Evolutionary conservation across 2,888 invertebrate genomes (phyloP).

Genomic region (Drosophila colorata): DNA sequence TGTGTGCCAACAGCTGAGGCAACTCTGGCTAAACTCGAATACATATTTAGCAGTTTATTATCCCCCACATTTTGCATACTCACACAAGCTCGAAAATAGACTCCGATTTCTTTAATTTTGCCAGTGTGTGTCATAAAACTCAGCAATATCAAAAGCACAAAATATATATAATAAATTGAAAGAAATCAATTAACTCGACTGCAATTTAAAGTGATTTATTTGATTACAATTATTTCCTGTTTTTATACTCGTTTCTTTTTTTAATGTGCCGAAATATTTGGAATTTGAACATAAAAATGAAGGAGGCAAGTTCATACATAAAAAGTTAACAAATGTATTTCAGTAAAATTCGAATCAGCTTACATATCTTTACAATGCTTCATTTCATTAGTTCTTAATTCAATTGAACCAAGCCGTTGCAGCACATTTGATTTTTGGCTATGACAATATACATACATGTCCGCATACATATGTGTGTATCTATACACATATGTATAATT

Average conservation of each 20-base stretch:
- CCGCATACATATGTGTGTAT: neutral
- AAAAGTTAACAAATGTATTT: no score
- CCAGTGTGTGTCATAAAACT: slow-evolving; percentile 12
- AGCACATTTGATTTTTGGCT: no score
- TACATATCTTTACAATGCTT: no score
- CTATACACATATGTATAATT: neutral
- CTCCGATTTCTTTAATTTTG: slow-evolving; percentile 20
- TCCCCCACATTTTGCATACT: slow-evolving; percentile 35
- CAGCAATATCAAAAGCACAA: neutral
- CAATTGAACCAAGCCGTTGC: neutral
- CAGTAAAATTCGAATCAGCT: no score
- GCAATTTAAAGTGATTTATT: slow-evolving; percentile 4
- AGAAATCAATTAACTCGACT: slow-evolving; percentile 15
- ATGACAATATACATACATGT: neutral
- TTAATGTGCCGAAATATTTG: no score
- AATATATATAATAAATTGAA: slow-evolving; percentile 2
- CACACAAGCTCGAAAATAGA: slow-evolving; percentile 9
- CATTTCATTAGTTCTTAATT: neutral
- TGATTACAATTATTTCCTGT: neutral
- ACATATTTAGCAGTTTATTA: slow-evolving; percentile 46
- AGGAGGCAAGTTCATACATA: no score
- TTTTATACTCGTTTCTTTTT: no score
- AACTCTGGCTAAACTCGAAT: slow-evolving; percentile 13
- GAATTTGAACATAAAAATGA: no score
- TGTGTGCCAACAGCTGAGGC: slow-evolving; percentile 33